Conservation (phyloP, 2,113 vertebrate species). For the Chamaetylas fuelleborni region DNA sequence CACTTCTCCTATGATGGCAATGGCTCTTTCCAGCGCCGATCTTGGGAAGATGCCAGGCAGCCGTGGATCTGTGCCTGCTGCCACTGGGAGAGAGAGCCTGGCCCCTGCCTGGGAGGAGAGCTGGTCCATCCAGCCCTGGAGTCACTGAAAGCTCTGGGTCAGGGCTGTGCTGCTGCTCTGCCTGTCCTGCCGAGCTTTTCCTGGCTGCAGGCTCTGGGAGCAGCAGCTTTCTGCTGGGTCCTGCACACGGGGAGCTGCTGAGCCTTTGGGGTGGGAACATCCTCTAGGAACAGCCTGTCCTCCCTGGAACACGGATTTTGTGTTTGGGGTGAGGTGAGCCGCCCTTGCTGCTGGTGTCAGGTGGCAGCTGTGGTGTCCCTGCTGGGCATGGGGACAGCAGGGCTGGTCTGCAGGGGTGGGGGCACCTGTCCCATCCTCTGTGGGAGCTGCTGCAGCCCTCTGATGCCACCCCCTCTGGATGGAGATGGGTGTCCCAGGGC, state of each 20-base stretch:
- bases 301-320: rapidly evolving
- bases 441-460: not conserved
- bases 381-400: not conserved
- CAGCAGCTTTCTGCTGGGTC: no score
- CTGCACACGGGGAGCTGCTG: not conserved
- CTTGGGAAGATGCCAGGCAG: not conserved
- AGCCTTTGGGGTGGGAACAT: not conserved
- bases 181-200: not conserved
- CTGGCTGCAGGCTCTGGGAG: rapidly evolving
- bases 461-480: not conserved
- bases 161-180: not conserved
- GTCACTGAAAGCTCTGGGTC: rapidly evolving
- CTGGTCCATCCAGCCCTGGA: rapidly evolving
- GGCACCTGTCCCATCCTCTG: not conserved
- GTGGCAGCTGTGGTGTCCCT: not conserved
- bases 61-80: not conserved
- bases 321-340: rapidly evolving
- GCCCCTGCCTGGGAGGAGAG: not conserved
- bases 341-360: rapidly evolving
- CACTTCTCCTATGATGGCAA: rapidly evolving
- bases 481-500: not conserved
- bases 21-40: rapidly evolving
- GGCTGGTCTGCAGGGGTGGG: no score
- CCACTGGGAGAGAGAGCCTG: not conserved
- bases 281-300: no score